Evolutionary conservation across 2,888 invertebrate genomes (phyloP).

Genomic region (Harmothoe impar): DNA sequence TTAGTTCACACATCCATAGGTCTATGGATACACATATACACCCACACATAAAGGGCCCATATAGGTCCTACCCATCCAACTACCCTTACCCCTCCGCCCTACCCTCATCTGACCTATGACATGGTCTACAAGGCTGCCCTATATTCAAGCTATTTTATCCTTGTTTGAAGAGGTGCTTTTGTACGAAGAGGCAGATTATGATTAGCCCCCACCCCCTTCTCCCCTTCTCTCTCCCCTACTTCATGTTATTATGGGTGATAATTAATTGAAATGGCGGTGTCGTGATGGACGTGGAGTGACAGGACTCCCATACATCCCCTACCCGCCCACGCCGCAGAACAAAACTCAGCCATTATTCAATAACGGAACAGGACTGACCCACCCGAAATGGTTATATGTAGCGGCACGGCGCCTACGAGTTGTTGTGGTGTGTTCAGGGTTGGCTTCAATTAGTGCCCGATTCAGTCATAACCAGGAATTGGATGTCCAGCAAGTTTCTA

Average conservation of each 20-base stretch:
- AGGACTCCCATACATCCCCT: neutral
- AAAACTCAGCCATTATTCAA: neutral
- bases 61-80: neutral
- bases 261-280: conserved; percentile 9
- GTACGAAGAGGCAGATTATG: too few species aligned
- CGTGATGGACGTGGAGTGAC: neutral
- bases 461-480: neutral
- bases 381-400: neutral
- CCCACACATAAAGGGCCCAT: neutral
- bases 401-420: too few species aligned
- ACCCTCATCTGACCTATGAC: conserved; percentile 18
- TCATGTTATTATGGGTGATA: conserved; percentile 6
- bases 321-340: neutral
- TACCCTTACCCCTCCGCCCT: neutral
- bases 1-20: too few species aligned
- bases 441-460: too few species aligned
- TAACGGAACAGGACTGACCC: neutral
- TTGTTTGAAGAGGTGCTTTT: too few species aligned
- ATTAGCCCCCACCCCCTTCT: too few species aligned
- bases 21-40: too few species aligned
- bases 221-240: neutral
- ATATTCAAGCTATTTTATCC: neutral
- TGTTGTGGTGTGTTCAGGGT: too few species aligned
- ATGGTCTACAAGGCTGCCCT: neutral
- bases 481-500: neutral